Percentiles rank a stretch among this genome's conserved stretches.
These are phyloP conservation scores for Lasius platythorax DNA, from an alignment of 2,888 invertebrate species.

Conservation along the genomic window DNA sequence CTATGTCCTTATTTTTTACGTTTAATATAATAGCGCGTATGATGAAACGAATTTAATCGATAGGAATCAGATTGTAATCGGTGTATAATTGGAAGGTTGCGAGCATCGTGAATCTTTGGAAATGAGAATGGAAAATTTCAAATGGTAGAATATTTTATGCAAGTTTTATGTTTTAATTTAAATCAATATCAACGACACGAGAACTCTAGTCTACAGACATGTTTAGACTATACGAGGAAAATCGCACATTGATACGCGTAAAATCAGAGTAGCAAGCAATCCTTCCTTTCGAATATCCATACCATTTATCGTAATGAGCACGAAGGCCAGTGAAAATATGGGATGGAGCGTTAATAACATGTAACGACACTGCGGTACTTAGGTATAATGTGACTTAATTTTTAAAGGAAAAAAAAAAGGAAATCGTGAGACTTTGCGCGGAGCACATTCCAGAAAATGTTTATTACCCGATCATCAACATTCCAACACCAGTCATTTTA, in stretches of 20 bases:
- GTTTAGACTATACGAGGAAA: slow-evolving; percentile 62
- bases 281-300: slow-evolving; percentile 77
- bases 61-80: neutral
- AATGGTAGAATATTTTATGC: slow-evolving; percentile 58
- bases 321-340: slow-evolving; percentile 78
- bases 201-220: slow-evolving; percentile 75
- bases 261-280: slow-evolving; percentile 67
- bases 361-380: slow-evolving; percentile 79
- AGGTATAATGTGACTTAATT: slow-evolving; percentile 76
- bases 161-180: slow-evolving; percentile 65
- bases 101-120: slow-evolving; percentile 58
- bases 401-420: slow-evolving; percentile 61
- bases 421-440: slow-evolving; percentile 73
- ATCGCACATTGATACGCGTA: slow-evolving; percentile 58
- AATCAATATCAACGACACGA: slow-evolving; percentile 63
- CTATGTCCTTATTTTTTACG: slow-evolving; percentile 63
- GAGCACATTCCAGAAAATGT: slow-evolving; percentile 81
- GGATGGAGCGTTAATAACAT: slow-evolving; percentile 60
- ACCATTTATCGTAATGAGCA: slow-evolving; percentile 72
- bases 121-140: slow-evolving; percentile 42
- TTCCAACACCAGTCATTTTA: slow-evolving; percentile 70
- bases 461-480: slow-evolving; percentile 79
- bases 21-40: slow-evolving; percentile 54
- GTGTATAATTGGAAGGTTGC: slow-evolving; percentile 44
- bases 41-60: slow-evolving; percentile 24